phyloP scores from a whole-genome alignment of 64 coral and sea anemone genomes.

The Platygyra sinensis region DNA sequence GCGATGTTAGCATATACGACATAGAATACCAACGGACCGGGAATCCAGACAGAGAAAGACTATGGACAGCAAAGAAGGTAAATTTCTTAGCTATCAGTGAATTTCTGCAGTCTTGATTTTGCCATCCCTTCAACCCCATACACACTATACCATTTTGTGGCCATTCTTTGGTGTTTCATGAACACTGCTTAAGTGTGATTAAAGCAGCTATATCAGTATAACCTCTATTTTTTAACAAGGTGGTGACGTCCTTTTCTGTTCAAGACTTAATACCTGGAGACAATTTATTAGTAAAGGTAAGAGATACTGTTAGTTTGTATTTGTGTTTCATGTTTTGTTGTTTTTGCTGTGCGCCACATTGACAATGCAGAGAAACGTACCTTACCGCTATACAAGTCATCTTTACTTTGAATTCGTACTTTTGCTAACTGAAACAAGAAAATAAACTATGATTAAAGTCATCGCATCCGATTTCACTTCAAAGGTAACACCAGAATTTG shows the following conservation, averaged over 20 bases:
- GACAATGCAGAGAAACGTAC: too few relatives aligned
- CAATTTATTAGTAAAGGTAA: background rate
- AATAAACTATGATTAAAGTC: background rate
- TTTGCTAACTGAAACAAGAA: too few relatives aligned
- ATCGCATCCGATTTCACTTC: background rate
- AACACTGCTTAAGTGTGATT: background rate
- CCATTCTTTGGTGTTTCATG: background rate
- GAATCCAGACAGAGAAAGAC: background rate
- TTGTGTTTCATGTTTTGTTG: background rate
- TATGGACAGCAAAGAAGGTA: background rate
- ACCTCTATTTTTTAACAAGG: background rate
- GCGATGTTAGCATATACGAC: background rate
- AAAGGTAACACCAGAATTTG: slow-evolving; percentile 3
- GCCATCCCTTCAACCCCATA: too few relatives aligned
- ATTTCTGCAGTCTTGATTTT: too few relatives aligned
- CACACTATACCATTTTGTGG: too few relatives aligned
- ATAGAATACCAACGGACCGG: background rate
- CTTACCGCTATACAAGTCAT: too few relatives aligned
- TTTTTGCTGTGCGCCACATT: background rate
- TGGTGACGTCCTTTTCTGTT: background rate
- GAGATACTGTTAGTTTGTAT: background rate
- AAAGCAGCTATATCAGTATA: too few relatives aligned
- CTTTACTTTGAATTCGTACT: too few relatives aligned
- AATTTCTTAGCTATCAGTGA: too few relatives aligned
- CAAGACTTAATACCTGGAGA: slow-evolving; percentile 1